Evolutionary conservation across 2,888 invertebrate species (phyloP).

Genomic region (Mesorhabditis spiculigera): DNA sequence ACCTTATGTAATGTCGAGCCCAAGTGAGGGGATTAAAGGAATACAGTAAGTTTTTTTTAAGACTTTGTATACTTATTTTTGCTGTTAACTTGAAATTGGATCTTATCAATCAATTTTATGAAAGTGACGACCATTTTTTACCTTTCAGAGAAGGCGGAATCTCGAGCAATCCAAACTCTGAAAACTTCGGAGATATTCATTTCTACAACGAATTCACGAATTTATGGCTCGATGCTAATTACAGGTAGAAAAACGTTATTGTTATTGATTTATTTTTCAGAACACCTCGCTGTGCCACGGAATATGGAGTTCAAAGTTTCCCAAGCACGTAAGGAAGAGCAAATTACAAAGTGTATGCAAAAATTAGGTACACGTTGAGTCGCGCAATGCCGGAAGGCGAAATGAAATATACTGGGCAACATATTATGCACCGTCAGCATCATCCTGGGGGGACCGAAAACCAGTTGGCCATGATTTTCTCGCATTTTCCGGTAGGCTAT

Average conservation of each 20-base stretch:
- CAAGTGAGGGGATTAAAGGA: constrained; percentile 75
- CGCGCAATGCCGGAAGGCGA: constrained; percentile 25
- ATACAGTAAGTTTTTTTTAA: constrained; percentile 18
- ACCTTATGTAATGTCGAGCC: constrained; percentile 80
- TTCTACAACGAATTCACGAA: constrained; percentile 81
- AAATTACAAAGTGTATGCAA: constrained; percentile 1
- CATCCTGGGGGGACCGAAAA: constrained; percentile 71
- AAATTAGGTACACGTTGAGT: constrained; percentile 25
- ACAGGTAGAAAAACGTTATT: constrained; percentile 62
- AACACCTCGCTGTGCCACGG: constrained; percentile 82
- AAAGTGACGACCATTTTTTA: neutral
- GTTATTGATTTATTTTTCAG: neutral
- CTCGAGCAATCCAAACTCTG: constrained; percentile 72
- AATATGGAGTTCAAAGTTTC: constrained; percentile 89
- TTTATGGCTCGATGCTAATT: constrained; percentile 74
- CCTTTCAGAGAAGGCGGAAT: constrained; percentile 71
- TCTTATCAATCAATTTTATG: too few relatives aligned
- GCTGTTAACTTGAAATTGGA: too few relatives aligned
- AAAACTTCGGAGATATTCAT: constrained; percentile 80
- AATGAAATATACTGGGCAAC: constrained; percentile 22
- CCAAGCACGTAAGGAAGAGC: constrained; percentile 63
- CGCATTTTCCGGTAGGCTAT: constrained; percentile 43
- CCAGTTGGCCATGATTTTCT: constrained; percentile 40
- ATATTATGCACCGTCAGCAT: constrained; percentile 75
- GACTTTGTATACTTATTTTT: neutral